Conservation (phyloP, 2,113 vertebrate species). For the Jacana jacana region DNA sequence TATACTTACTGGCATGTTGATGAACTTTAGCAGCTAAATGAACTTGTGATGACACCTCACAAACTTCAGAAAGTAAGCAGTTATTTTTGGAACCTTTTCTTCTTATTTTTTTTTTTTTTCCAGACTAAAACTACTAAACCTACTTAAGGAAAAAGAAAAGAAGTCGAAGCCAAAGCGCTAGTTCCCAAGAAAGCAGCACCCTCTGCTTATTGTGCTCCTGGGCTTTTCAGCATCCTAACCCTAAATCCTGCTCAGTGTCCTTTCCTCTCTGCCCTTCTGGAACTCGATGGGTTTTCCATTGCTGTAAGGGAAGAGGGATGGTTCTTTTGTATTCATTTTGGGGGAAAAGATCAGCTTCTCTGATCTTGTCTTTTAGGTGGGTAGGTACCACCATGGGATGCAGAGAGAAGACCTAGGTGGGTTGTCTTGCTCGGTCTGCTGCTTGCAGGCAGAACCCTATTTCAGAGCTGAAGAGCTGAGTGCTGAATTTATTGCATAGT, state of each 20-base stretch:
- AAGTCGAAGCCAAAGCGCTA: not conserved
- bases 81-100: conserved; percentile 41
- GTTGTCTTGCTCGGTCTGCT: too few relatives aligned
- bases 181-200: not conserved
- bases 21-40: conserved; percentile 58
- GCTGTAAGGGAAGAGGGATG: not conserved
- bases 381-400: too few relatives aligned
- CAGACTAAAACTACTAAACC: conserved; percentile 37
- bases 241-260: not conserved
- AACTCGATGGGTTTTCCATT: not conserved
- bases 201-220: not conserved
- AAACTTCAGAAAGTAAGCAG: conserved; percentile 44
- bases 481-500: not conserved
- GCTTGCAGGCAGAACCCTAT: too few relatives aligned
- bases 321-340: not conserved
- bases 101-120: not conserved
- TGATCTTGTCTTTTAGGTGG: not conserved
- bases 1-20: conserved; percentile 44
- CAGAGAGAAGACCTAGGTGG: too few relatives aligned
- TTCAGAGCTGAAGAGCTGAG: too few relatives aligned
- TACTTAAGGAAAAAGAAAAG: conserved; percentile 9
- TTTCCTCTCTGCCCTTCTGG: not conserved
- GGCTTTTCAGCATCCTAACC: not conserved
- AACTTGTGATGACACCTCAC: conserved; percentile 53
- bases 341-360: not conserved